Base-by-base conservation (phyloP, 2,888 invertebrate genomes). In the Brachypalpus laphriformis region DNA sequence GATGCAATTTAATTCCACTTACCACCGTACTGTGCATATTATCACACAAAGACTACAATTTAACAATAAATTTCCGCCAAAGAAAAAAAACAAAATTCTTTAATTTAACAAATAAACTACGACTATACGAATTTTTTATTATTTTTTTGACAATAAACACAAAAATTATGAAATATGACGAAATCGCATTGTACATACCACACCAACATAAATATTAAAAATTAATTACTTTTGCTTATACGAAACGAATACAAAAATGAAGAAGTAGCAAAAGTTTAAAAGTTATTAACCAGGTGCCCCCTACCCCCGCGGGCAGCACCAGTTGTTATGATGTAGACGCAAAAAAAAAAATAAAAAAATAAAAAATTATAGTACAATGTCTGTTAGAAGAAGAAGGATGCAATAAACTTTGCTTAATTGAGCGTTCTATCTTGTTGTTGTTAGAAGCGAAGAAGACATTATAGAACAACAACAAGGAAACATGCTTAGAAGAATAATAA, bases 1-100 rank as follows among this genome's bases (percentile, higher is more conserved):
- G 40, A 11, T 25, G 54, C 54, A 68, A 68, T 66, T 37, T 54
- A 51, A 40, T 54, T 37, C 25, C 54, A 66, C 51, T 66, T 54
- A 66, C 25, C 45, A 28, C 5, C 7, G 18, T 11, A 25, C 16
- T 4, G 11, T 22, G 65, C 14, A 37, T 31, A 7, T 49, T 20
- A 2, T 54, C n/a, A n/a, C n/a, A 51, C 22, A 22, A 22, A 40
- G 22, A 22, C 57, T 3, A 14, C 5, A 40, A 25, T 16, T 37
- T 18, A 47, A 47, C 31, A 47, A 63, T 63, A 63, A 20, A 47
- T 34, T 47, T 63, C 31, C 18, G 2, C 9, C 2, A 47, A 20
- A 47, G 6, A 20, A 47, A 20, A 20, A 47, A 4, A 7, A 14
- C 0, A 11, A 20, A 3, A 34, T n/a, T n/a, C n/a, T n/a, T n/a